Conservation (phyloP, 2,888 invertebrate species). For the Proisotoma minuta region DNA sequence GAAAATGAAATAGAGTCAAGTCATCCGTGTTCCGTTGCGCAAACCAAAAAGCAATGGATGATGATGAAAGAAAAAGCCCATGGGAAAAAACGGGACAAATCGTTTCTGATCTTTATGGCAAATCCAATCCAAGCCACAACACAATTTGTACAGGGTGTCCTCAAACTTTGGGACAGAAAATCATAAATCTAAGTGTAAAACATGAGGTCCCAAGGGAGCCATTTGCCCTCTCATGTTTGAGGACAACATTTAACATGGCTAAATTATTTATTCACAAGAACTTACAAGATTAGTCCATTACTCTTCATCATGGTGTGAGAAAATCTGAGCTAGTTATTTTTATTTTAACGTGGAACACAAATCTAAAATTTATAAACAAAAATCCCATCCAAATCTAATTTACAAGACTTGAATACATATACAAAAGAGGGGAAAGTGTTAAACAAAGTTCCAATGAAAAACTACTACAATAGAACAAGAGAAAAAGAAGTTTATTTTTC, state of each 20-base stretch:
- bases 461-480: too few relatives aligned
- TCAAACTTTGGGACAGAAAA: too few relatives aligned
- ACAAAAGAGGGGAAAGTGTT: slow-evolving; percentile 16
- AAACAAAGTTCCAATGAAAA: slow-evolving; percentile 1
- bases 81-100: slow-evolving; percentile 47
- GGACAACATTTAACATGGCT: too few relatives aligned
- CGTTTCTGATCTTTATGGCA: slow-evolving; percentile 48
- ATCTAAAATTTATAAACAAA: background rate
- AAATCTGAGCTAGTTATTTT: background rate
- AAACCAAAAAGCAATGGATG: too few relatives aligned
- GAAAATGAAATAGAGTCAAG: too few relatives aligned
- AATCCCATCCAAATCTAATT: slow-evolving; percentile 20
- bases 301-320: background rate
- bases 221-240: too few relatives aligned
- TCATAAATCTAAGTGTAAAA: too few relatives aligned
- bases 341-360: background rate
- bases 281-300: slow-evolving; percentile 1
- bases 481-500: slow-evolving; percentile 48
- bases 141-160: too few relatives aligned
- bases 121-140: too few relatives aligned
- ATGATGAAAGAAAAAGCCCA: too few relatives aligned
- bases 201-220: too few relatives aligned
- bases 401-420: slow-evolving; percentile 38
- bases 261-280: slow-evolving; percentile 2
- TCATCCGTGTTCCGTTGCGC: too few relatives aligned